Percentiles rank a stretch among this genome's conserved stretches.
phyloP scores from a whole-genome alignment of 1,140 invertebrate species.

The Lepidostoma basale region DNA sequence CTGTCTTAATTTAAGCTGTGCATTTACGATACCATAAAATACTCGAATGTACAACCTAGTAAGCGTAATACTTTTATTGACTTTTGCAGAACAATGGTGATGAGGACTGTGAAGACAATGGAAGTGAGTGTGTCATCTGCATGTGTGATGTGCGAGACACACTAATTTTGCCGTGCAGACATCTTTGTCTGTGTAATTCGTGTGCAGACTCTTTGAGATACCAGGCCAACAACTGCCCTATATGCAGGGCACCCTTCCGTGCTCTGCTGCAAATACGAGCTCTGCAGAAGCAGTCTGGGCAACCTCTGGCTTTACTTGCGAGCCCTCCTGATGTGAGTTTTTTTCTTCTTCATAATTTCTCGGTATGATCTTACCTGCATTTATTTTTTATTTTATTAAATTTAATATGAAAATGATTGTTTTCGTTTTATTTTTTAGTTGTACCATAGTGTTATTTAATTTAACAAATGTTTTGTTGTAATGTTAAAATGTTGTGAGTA shows the following conservation, averaged over 20 bases:
- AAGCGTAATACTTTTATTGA: conserved; percentile 24
- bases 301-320: conserved; percentile 52
- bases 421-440: too few relatives aligned
- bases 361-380: too few relatives aligned
- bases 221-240: conserved; percentile 98
- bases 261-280: conserved; percentile 95
- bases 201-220: conserved; percentile 97
- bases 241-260: conserved; percentile 95
- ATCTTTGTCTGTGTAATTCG: conserved; percentile 95
- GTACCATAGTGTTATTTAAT: too few relatives aligned
- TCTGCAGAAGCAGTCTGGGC: conserved; percentile 76
- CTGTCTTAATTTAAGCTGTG: too few relatives aligned
- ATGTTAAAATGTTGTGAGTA: too few relatives aligned
- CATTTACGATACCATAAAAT: too few relatives aligned
- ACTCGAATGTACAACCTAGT: too few relatives aligned
- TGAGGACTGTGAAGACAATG: conserved; percentile 93
- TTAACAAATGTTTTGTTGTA: too few relatives aligned
- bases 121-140: conserved; percentile 98
- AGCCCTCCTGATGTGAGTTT: conserved; percentile 61
- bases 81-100: conserved; percentile 70
- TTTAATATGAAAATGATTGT: too few relatives aligned
- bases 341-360: not conserved
- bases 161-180: conserved; percentile 95
- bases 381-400: too few relatives aligned
- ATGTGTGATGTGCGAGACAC: conserved; percentile 98